Conservation (phyloP, 2,888 invertebrate species). For the Periphyllus acericola region DNA sequence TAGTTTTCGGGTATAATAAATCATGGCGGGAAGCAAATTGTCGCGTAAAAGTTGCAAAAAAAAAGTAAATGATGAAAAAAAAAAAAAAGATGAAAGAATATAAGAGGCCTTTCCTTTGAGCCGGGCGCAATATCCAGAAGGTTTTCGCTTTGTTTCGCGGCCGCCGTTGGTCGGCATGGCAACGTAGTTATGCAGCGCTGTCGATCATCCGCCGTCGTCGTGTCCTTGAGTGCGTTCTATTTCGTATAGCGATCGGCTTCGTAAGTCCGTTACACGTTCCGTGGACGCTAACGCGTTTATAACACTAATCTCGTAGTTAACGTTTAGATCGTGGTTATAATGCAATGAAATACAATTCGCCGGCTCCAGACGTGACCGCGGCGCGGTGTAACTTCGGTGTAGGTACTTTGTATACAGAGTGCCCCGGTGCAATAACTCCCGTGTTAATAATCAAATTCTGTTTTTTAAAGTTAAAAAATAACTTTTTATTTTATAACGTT, state of each 20-base stretch:
- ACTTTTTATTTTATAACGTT: too few species aligned
- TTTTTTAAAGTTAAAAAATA: too few species aligned
- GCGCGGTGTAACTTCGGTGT: too few species aligned
- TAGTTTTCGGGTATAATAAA: conserved; percentile 37
- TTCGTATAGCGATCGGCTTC: not conserved
- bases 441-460: too few species aligned
- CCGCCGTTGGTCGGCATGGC: conserved; percentile 27
- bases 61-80: too few species aligned
- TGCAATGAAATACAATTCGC: too few species aligned
- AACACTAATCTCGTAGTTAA: too few species aligned
- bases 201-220: conserved; percentile 27
- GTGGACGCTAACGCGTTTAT: too few species aligned
- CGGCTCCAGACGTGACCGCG: too few species aligned
- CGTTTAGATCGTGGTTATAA: too few species aligned
- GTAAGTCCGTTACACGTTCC: not conserved
- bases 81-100: not conserved
- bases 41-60: not conserved
- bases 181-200: conserved; percentile 27
- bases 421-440: too few species aligned
- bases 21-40: conserved; percentile 23
- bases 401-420: too few species aligned
- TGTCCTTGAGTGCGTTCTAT: not conserved
- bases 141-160: conserved; percentile 34
- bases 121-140: not conserved
- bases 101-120: not conserved